Evolutionary conservation across 2,888 invertebrate genomes (phyloP).

Genomic region (Drosophila austrosaltans): DNA sequence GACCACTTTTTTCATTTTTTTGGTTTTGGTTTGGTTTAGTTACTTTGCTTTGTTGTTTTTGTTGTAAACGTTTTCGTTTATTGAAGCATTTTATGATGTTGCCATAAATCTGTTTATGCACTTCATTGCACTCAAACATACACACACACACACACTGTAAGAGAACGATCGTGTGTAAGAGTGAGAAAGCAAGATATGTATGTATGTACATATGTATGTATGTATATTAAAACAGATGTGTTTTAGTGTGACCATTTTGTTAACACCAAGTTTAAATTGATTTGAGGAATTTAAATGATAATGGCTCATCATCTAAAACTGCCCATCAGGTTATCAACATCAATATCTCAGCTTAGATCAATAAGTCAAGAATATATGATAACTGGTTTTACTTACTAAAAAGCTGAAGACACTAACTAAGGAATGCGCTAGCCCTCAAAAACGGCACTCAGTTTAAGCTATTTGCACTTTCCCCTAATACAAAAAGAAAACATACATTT

Average conservation of each 20-base stretch:
- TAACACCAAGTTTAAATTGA: background rate
- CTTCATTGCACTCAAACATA: conserved; percentile 61
- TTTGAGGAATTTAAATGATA: background rate
- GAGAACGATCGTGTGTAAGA: background rate
- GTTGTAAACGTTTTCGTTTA: conserved; percentile 72
- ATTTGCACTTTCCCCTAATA: too few species aligned
- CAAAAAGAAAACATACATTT: too few species aligned
- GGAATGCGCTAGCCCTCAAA: too few species aligned
- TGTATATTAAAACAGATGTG: background rate
- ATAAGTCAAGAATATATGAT: too few species aligned
- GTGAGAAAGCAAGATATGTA: background rate
- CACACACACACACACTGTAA: background rate
- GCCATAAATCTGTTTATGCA: conserved; percentile 76
- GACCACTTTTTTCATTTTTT: conserved; percentile 55
- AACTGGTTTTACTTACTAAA: too few species aligned
- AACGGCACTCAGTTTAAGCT: too few species aligned
- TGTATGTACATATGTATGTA: too few species aligned
- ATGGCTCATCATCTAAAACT: too few species aligned
- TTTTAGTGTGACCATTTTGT: conserved; percentile 26
- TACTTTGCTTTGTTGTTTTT: conserved; percentile 48
- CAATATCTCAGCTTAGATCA: too few species aligned
- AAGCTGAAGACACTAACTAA: too few species aligned
- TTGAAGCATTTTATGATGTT: conserved; percentile 73
- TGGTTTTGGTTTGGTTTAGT: conserved; percentile 43
- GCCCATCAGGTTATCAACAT: too few species aligned